Evolutionary conservation across 1,140 invertebrate genomes (phyloP), one percentile per base, ranked within the genome.

Genomic region (Lerema accius): DNA sequence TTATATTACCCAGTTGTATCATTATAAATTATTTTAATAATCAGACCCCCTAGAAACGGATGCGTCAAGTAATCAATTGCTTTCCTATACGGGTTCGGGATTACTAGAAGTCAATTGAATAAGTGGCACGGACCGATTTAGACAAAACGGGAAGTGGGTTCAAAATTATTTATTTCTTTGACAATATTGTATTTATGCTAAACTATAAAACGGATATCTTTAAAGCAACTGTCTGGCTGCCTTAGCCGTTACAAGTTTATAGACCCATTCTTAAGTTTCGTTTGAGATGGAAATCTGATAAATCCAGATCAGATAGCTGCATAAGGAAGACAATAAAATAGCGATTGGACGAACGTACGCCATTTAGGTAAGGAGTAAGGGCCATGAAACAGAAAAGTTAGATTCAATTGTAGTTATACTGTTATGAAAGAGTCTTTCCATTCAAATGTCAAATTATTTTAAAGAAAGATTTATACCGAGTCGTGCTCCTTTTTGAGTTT

Each of bases 211-310:
- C 32, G 42, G 45, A 17, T 56, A 46, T 58, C 55, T 58, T 58
- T 6, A 46, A 37, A 6, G 7, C 37, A 40, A 32, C 55, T 58
- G 55, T 58, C 55, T 23, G 10, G 10, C 9, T 28, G 26, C 11
- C 53, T n/a, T 28, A 45, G 7, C 53, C 28, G 39, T 58, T 42
- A 58, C 55, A 58, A 37, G 55, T 58, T 58, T 58, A 58, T 58
- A 58, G 55, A 35, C 11, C 55, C 15, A 58, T 58, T 58, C 55
- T 58, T 46, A 46, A 46, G 55, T 58, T 58, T 58, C 28, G 43
- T 46, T 13, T 46, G 42, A 58, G 55, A 58, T 58, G 55, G 42
- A 58, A 58, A 58, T 58, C 55, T 58, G 55, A 58, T 58, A 58
- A 58, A 58, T 58, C 45, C 55, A 45, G 42, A 58, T 46, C 55